A percentile compares a stretch with the other conserved stretches of the same genome.
These are phyloP conservation scores for Platypus cylindrus DNA, from an alignment of 2,888 invertebrate genomes.

Conservation along the genomic window DNA sequence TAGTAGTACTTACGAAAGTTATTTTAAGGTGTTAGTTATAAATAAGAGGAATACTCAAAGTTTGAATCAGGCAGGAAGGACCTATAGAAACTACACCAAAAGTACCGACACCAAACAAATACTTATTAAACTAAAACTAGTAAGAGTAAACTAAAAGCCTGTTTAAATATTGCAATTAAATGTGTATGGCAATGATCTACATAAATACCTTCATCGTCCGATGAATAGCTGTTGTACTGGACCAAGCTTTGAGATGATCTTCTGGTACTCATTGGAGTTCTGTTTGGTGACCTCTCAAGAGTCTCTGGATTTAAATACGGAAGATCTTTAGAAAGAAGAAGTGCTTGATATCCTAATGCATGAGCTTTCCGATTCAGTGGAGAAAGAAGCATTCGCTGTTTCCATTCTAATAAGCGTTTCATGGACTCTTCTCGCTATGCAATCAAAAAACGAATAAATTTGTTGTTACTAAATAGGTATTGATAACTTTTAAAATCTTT, in stretches of 20 bases:
- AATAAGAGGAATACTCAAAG: constrained; percentile 25
- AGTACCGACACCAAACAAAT: constrained; percentile 27
- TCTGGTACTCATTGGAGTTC: constrained; percentile 21
- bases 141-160: too few relatives aligned
- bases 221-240: constrained; percentile 72
- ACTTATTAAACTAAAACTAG: too few relatives aligned
- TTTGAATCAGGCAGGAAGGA: constrained; percentile 37
- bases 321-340: constrained; percentile 22
- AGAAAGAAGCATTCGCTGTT: constrained; percentile 83
- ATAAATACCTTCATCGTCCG: constrained; percentile 84
- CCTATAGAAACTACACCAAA: constrained; percentile 32
- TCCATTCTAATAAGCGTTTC: constrained; percentile 83
- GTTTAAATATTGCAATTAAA: too few relatives aligned
- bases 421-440: constrained; percentile 77
- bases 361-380: constrained; percentile 61
- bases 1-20: constrained; percentile 30
- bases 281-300: constrained; percentile 12
- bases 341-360: constrained; percentile 23
- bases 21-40: constrained; percentile 32
- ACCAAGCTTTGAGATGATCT: constrained; percentile 23
- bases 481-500: too few relatives aligned
- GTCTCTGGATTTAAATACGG: constrained; percentile 22
- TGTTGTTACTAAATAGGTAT: too few relatives aligned
- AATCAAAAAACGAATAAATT: too few relatives aligned
- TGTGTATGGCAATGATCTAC: too few relatives aligned